Percentiles rank a stretch among this genome's conserved stretches.
Evolutionary conservation across 2,797 vertebrate genomes (phyloP).

Genomic region (Mycteria americana): DNA sequence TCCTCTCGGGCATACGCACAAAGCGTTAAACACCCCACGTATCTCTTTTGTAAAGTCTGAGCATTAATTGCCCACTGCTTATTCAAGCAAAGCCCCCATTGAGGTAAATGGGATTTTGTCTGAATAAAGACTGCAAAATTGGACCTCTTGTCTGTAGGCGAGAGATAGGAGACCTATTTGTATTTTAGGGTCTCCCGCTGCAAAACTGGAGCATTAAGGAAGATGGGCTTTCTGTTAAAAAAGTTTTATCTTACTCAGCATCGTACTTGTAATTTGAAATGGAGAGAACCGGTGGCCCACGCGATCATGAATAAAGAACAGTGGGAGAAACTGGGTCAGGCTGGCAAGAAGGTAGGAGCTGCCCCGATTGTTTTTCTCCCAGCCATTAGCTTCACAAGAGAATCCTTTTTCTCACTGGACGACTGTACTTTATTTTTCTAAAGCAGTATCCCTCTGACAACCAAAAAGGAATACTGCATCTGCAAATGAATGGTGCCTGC

Average conservation of each 20-base stretch:
- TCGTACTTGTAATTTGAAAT: constrained; percentile 41
- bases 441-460: constrained; percentile 50
- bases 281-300: constrained; percentile 48
- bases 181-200: neutral
- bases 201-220: neutral
- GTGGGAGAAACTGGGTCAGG: constrained; percentile 66
- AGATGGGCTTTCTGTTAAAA: constrained; percentile 30
- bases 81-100: constrained; percentile 55
- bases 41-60: constrained; percentile 49
- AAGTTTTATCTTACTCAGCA: constrained; percentile 63
- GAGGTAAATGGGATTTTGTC: constrained; percentile 47
- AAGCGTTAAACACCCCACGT: constrained; percentile 47
- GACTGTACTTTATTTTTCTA: constrained; percentile 61
- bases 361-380: constrained; percentile 51
- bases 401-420: constrained; percentile 45
- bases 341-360: constrained; percentile 64
- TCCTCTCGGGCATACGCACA: constrained; percentile 49
- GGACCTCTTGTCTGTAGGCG: constrained; percentile 36
- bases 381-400: constrained; percentile 26
- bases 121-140: constrained; percentile 47
- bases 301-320: constrained; percentile 67
- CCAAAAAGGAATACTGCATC: constrained; percentile 49
- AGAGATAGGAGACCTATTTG: constrained; percentile 28
- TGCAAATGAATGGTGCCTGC: constrained; percentile 67
- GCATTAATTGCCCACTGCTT: constrained; percentile 59